These are phyloP conservation scores for Cotesia congregata DNA, from an alignment of 2,888 invertebrate species.

Conservation along the genomic window DNA sequence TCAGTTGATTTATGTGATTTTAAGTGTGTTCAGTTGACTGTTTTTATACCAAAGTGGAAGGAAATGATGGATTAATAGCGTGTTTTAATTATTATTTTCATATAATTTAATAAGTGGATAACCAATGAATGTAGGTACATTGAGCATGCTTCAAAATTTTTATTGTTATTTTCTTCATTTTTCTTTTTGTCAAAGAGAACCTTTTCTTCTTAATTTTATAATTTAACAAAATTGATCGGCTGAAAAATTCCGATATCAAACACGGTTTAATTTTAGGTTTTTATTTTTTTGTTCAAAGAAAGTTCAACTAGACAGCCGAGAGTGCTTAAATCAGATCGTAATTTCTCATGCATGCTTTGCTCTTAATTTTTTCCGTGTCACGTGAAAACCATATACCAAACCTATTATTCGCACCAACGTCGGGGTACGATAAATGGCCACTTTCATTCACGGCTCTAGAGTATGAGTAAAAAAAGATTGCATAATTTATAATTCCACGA, in stretches of 20 bases:
- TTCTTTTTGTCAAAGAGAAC: background rate
- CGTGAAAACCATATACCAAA: constrained; percentile 1
- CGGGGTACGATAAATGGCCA: constrained; percentile 7
- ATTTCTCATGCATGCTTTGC: background rate
- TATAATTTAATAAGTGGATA: background rate
- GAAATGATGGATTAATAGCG: background rate
- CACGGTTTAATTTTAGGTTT: background rate
- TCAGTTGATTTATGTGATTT: background rate
- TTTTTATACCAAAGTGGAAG: background rate
- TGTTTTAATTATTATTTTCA: background rate
- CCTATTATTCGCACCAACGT: background rate
- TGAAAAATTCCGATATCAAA: background rate
- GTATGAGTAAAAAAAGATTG: background rate
- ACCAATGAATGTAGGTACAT: background rate
- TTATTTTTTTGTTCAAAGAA: background rate
- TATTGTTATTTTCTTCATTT: background rate
- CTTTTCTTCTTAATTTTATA: too few relatives aligned
- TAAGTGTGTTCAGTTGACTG: background rate
- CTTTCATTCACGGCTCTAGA: background rate
- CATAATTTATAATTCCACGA: constrained; percentile 10
- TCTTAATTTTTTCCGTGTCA: background rate
- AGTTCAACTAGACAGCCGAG: background rate
- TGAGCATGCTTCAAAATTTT: background rate
- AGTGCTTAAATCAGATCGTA: constrained; percentile 1
- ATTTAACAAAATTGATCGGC: too few relatives aligned